phyloP scores from a whole-genome alignment of 2,113 vertebrate species.

The Vidua macroura region DNA sequence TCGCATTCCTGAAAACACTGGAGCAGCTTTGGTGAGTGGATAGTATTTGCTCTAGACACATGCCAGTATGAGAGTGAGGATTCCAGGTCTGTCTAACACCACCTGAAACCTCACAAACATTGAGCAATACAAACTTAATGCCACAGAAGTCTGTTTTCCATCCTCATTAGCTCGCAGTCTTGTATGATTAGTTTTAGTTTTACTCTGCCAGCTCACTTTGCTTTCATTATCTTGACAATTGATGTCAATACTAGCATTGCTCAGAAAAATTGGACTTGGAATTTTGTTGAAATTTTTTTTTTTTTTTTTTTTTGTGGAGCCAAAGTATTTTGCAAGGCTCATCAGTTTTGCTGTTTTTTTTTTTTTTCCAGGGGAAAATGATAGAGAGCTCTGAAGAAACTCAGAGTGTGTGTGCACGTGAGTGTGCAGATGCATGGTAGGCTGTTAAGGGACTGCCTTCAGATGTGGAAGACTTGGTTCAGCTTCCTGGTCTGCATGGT shows the following conservation, averaged over 20 bases:
- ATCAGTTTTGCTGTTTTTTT: background rate
- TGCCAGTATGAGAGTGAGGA: background rate
- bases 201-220: background rate
- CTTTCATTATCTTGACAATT: constrained; percentile 14
- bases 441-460: background rate
- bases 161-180: background rate
- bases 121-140: background rate
- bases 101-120: background rate
- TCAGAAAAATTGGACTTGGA: background rate
- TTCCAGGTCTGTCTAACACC: background rate
- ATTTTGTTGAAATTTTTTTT: background rate
- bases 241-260: background rate
- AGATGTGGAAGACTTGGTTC: constrained; percentile 24
- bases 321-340: constrained; percentile 14
- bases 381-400: background rate
- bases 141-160: background rate
- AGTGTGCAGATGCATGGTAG: background rate
- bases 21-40: background rate
- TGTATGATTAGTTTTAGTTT: background rate
- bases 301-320: background rate
- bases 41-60: background rate
- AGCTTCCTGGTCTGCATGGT: background rate
- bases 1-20: background rate
- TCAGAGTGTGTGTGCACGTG: background rate
- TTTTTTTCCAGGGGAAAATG: background rate